Conservation (phyloP, 2,113 vertebrate genomes). For the Lampris incognitus region DNA sequence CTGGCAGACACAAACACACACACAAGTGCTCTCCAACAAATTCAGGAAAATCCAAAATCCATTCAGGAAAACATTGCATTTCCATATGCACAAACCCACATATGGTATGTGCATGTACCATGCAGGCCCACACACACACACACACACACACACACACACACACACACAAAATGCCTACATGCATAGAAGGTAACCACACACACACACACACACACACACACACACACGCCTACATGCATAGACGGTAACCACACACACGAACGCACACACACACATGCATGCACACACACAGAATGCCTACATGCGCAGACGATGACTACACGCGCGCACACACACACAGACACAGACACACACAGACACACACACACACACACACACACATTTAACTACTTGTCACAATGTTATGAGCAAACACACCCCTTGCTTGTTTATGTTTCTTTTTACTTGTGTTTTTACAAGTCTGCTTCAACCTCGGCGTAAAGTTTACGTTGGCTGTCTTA, state of each 20-base stretch:
- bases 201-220: conserved; percentile 2
- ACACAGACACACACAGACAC: neutral
- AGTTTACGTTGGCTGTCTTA: neutral
- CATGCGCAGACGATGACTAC: neutral
- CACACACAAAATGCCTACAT: neutral
- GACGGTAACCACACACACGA: neutral
- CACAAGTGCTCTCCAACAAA: neutral
- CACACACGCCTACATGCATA: neutral
- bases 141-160: neutral
- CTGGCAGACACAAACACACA: neutral
- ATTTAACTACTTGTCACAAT: neutral
- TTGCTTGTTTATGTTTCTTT: neutral
- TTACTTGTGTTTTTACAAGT: neutral
- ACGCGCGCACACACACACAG: neutral
- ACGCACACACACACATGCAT: conserved; percentile 1
- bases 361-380: neutral
- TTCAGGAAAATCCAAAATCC: too few relatives aligned
- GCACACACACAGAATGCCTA: neutral
- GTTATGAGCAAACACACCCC: neutral
- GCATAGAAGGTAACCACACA: neutral
- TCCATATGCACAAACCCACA: neutral
- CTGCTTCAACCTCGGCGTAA: neutral
- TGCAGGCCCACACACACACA: neutral
- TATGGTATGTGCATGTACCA: neutral
- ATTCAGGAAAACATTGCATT: neutral